phyloP scores from a whole-genome alignment of 1,140 invertebrate genomes.

The Octopus bimaculoides region DNA sequence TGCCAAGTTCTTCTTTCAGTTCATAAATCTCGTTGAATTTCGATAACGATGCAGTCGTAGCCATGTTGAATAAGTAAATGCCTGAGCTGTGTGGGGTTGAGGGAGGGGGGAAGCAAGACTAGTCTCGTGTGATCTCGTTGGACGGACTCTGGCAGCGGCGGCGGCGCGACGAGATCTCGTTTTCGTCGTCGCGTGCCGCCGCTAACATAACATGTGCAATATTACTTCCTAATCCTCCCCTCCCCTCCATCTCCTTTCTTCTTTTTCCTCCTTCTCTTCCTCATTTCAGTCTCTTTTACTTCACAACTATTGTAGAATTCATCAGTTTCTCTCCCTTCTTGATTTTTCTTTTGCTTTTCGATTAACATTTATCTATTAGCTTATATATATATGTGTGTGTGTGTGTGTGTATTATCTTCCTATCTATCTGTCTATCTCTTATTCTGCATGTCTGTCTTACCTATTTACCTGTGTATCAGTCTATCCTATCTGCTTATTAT shows the following conservation, averaged over 20 bases:
- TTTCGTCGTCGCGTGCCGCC: conserved; percentile 13
- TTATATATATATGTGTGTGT: not conserved
- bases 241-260: not conserved
- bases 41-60: conserved; percentile 54
- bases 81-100: conserved; percentile 17
- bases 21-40: conserved; percentile 99
- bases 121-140: conserved; percentile 41
- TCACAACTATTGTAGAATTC: not conserved
- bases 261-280: not conserved
- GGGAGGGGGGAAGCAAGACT: not conserved
- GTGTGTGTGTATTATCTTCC: not conserved
- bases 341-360: not conserved
- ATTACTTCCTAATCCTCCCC: not conserved
- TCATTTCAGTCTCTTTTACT: not conserved
- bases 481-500: not conserved
- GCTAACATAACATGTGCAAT: conserved; percentile 19
- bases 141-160: not conserved
- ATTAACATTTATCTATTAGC: not conserved
- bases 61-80: conserved; percentile 57
- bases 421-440: too few species aligned
- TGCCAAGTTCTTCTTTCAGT: conserved; percentile 98
- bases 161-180: conserved; percentile 22
- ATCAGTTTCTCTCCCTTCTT: not conserved
- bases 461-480: not conserved
- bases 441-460: not conserved